Conservation (phyloP, 2,797 vertebrate species). For the Micropoecilia bifurca region DNA sequence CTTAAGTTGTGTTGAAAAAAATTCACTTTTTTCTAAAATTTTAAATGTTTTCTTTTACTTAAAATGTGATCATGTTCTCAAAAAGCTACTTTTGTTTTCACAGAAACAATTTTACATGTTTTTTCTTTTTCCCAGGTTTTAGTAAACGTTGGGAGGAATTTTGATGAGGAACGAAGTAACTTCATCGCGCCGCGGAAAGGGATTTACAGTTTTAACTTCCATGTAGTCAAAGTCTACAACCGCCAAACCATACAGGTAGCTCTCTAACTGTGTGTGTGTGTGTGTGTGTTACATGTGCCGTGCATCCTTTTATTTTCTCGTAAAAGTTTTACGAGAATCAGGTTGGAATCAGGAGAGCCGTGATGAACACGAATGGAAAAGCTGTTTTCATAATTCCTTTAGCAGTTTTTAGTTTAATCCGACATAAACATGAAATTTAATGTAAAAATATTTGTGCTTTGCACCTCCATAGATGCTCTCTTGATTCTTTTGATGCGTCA, state of each 20-base stretch:
- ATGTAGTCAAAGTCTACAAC: slow-evolving; percentile 99
- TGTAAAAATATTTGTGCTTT: slow-evolving; percentile 28
- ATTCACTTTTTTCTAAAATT: background rate
- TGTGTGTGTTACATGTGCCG: background rate
- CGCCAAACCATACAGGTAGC: slow-evolving; percentile 97
- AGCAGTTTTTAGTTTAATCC: background rate
- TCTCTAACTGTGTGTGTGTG: slow-evolving; percentile 20
- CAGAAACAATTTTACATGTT: background rate
- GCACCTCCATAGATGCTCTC: slow-evolving; percentile 5
- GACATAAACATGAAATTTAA: background rate
- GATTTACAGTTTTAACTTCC: slow-evolving; percentile 99
- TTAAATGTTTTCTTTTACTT: background rate
- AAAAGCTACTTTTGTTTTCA: background rate
- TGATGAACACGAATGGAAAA: background rate
- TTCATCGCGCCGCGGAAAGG: slow-evolving; percentile 96
- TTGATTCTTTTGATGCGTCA: slow-evolving; percentile 51
- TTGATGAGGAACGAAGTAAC: slow-evolving; percentile 94
- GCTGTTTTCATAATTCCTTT: background rate
- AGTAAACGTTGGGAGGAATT: slow-evolving; percentile 94
- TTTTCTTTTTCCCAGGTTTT: slow-evolving; percentile 84
- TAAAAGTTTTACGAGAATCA: slow-evolving; percentile 18
- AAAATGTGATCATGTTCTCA: background rate
- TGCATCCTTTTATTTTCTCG: background rate
- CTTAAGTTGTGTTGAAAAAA: background rate
- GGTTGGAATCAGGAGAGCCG: background rate